Evolutionary conservation across 2,113 vertebrate genomes (phyloP), one percentile per base, ranked within the genome.

Genomic region (Dipodomys stephensi): DNA sequence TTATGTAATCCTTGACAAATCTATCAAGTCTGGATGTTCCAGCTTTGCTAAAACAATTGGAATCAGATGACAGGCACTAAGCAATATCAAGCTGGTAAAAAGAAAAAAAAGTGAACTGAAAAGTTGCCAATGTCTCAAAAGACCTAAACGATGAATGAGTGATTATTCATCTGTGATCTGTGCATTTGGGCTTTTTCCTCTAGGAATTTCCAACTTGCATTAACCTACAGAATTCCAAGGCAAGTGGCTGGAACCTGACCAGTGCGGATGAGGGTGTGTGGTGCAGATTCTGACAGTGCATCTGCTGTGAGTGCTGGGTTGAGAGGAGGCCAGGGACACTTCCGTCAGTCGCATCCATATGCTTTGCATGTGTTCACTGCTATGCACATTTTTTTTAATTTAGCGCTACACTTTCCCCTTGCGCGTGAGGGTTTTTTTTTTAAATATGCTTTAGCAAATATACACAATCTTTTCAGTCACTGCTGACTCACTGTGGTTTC

Each of bases 331-430:
- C 98, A 98, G 94, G 91, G 98, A 85, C 96, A 97, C 97, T 98
- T 97, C 97, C 93, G 86, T 98, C 98, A 98, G 97, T 96, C 91
- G 46, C 96, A 97, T 98, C 97, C 98, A 98, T 98, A 98, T 98
- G 98, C 98, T 98, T 88, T 95, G 97, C 98, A 96, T 98, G 98
- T 98, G 97, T 97, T 98, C 97, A 95, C 94, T 97, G 97, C 97
- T 98, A 97, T 98, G 97, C 98, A 98, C 96, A 97, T 97, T 96
- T 98, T 97, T 97, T 98, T 97, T 98, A 98, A 98, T 98, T 98
- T 98, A 98, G 98, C 96, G 96, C 98, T 98, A 97, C 97, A 96
- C 96, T 97, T 97, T 98, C 57, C 94, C 93, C 94, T 72, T 97
- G 94, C 96, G 97, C 96, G 90, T 96, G 95, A 93, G 53, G 3